Evolutionary conservation across 2,113 vertebrate genomes (phyloP).

Genomic region (Acanthisitta chloris): DNA sequence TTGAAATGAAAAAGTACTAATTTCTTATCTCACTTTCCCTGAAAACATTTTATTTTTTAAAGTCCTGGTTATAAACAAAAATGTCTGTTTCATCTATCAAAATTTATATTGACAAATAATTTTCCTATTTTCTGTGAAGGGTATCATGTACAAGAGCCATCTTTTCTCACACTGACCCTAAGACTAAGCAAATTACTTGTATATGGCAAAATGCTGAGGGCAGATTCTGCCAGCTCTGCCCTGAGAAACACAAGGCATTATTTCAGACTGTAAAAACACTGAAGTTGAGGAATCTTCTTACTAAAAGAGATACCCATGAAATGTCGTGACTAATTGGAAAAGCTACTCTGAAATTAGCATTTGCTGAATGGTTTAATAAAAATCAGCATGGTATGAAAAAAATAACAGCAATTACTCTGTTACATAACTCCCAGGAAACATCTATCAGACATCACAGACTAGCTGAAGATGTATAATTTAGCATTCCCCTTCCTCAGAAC

Average conservation of each 20-base stretch:
- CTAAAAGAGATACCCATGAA: background rate
- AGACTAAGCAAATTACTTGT: background rate
- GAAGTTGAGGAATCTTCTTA: background rate
- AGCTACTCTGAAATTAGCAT: background rate
- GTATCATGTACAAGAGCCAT: fast-evolving
- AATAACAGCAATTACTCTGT: constrained; percentile 30
- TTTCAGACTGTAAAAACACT: background rate
- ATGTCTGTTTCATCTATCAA: background rate
- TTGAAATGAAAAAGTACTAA: background rate
- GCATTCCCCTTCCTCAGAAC: constrained; percentile 47
- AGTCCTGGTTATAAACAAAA: background rate
- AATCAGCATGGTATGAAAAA: background rate
- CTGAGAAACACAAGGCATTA: background rate
- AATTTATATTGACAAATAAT: background rate
- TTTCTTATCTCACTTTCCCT: background rate
- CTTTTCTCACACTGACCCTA: background rate
- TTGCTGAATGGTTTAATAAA: constrained; percentile 37
- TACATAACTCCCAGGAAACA: constrained; percentile 43
- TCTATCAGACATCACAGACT: constrained; percentile 50
- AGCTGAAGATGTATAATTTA: constrained; percentile 39
- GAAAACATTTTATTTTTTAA: background rate
- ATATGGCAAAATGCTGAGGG: fast-evolving
- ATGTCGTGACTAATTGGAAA: background rate
- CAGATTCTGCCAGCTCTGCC: background rate
- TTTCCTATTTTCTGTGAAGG: background rate